Percentiles rank a stretch among this genome's conserved stretches.
Conservation (phyloP, 1,140 invertebrate species). For the Scaptomyza graminum region DNA sequence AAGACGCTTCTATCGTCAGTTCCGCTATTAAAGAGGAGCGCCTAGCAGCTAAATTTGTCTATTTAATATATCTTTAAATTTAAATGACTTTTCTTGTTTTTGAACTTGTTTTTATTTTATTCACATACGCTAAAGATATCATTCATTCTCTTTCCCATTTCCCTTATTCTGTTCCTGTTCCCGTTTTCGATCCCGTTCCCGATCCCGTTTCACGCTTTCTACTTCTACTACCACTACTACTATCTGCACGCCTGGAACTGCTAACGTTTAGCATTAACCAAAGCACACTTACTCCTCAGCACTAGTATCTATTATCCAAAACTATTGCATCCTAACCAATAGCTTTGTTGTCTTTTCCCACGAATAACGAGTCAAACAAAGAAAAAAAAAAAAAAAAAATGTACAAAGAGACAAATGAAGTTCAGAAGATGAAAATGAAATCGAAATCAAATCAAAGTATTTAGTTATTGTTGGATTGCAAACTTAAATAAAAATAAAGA, state of each 20-base stretch:
- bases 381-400: slow-evolving; percentile 60
- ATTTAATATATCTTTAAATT: slow-evolving; percentile 66
- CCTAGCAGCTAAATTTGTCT: slow-evolving; percentile 58
- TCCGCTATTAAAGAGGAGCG: slow-evolving; percentile 69
- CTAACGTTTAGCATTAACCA: slow-evolving; percentile 62
- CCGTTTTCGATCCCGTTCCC: slow-evolving; percentile 35
- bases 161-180: slow-evolving; percentile 37
- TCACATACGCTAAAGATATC: slow-evolving; percentile 21
- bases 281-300: slow-evolving; percentile 51
- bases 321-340: slow-evolving; percentile 61
- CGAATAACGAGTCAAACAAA: slow-evolving; percentile 37
- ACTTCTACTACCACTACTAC: slow-evolving; percentile 31
- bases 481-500: slow-evolving; percentile 74
- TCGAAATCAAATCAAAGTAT: slow-evolving; percentile 40
- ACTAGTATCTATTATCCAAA: slow-evolving; percentile 28
- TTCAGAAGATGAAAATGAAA: slow-evolving; percentile 37
- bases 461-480: slow-evolving; percentile 76
- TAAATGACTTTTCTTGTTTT: slow-evolving; percentile 37
- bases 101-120: slow-evolving; percentile 53
- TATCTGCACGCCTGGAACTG: slow-evolving; percentile 39
- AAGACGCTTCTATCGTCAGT: slow-evolving; percentile 78
- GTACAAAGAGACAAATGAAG: slow-evolving; percentile 82
- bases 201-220: slow-evolving; percentile 39
- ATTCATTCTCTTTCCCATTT: slow-evolving; percentile 19
- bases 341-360: slow-evolving; percentile 36